phyloP scores from a whole-genome alignment of 2,888 invertebrate species.

The Synanthedon tipuliformis region DNA sequence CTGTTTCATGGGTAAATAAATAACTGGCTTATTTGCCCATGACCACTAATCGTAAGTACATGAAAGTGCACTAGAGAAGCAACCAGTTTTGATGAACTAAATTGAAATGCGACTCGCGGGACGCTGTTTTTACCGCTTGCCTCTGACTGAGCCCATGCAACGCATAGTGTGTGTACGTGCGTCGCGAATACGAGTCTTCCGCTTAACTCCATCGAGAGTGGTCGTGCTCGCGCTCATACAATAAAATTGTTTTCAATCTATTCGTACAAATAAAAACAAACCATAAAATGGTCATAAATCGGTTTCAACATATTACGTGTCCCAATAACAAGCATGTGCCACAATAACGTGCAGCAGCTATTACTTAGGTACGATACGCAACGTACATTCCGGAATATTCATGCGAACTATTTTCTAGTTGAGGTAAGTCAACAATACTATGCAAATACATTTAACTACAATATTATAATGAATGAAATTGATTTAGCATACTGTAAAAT shows the following conservation, averaged over 20 bases:
- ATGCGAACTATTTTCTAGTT: no score
- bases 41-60: constrained; percentile 6
- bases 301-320: constrained; percentile 3
- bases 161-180: constrained; percentile 4
- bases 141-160: neutral
- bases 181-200: neutral
- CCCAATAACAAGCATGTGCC: no score
- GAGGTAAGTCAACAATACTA: no score
- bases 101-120: constrained; percentile 20
- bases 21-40: constrained; percentile 1
- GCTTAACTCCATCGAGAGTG: neutral
- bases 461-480: no score
- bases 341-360: no score
- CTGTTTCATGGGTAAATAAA: no score
- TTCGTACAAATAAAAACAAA: constrained; percentile 19
- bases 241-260: neutral
- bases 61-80: constrained; percentile 27
- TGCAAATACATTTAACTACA: no score
- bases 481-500: no score
- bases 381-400: no score
- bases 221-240: neutral
- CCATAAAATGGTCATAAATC: constrained; percentile 22
- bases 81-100: constrained; percentile 20
- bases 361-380: no score
- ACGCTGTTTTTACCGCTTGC: constrained; percentile 6